Conservation (phyloP, 2,888 invertebrate genomes). For the Lasius platythorax region DNA sequence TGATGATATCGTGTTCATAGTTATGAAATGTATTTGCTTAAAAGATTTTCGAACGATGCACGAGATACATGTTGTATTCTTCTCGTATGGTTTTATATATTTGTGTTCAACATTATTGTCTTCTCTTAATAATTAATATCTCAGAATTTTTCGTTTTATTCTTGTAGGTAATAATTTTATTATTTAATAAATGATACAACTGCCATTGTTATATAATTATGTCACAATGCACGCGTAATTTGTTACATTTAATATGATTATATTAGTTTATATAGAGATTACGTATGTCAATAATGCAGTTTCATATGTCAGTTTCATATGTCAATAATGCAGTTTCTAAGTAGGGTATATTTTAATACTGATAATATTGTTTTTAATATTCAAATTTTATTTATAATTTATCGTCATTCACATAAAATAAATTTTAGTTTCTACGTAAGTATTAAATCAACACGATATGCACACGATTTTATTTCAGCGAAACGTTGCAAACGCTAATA, state of each 20-base stretch:
- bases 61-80: neutral
- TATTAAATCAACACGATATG: slow-evolving; percentile 26
- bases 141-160: neutral
- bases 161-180: neutral
- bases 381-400: slow-evolving; percentile 26
- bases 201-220: slow-evolving; percentile 19
- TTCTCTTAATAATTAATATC: slow-evolving; percentile 9
- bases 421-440: slow-evolving; percentile 39
- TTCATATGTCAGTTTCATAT: slow-evolving; percentile 17
- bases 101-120: neutral
- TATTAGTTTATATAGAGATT: neutral
- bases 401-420: slow-evolving; percentile 3
- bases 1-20: slow-evolving; percentile 73
- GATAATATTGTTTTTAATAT: slow-evolving; percentile 9
- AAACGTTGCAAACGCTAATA: slow-evolving; percentile 35
- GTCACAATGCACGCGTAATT: slow-evolving; percentile 21
- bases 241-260: neutral
- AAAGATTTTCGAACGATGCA: slow-evolving; percentile 12
- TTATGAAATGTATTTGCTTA: slow-evolving; percentile 54
- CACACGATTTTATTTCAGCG: slow-evolving; percentile 48
- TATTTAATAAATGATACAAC: slow-evolving; percentile 7
- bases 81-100: slow-evolving; percentile 8
- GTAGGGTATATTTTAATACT: slow-evolving; percentile 10
- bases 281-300: slow-evolving; percentile 1
- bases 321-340: slow-evolving; percentile 9